Conservation (phyloP, 2,113 vertebrate species). For the Campylomormyrus tamandua region DNA sequence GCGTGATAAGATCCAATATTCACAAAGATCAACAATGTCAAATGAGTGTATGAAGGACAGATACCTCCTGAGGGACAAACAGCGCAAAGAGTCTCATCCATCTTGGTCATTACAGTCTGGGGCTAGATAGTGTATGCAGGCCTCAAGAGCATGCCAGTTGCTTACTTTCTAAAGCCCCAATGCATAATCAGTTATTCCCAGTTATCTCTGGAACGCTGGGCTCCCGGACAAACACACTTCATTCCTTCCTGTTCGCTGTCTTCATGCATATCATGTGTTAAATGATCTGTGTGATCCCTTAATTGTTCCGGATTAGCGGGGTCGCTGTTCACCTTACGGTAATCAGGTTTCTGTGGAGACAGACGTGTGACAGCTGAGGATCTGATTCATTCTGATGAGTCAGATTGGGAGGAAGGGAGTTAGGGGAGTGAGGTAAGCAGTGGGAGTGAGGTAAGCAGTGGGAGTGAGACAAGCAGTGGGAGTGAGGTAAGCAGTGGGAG, state of each 20-base stretch:
- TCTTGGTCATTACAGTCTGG: neutral
- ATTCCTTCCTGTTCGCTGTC: neutral
- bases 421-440: neutral
- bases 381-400: neutral
- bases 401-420: neutral
- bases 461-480: neutral
- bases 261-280: neutral
- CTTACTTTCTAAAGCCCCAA: neutral
- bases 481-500: neutral
- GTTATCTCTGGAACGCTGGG: neutral
- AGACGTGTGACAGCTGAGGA: neutral
- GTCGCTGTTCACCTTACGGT: neutral
- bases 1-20: neutral
- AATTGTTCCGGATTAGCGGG: neutral
- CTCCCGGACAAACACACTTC: neutral
- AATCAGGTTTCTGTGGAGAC: neutral
- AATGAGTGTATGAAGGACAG: neutral
- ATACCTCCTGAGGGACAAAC: neutral
- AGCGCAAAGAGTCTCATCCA: neutral
- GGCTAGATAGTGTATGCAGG: neutral
- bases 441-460: neutral
- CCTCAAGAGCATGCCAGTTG: neutral
- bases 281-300: neutral
- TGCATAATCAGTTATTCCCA: neutral
- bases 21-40: neutral